Evolutionary conservation across 1,140 invertebrate genomes (phyloP).

Genomic region (Drosophila punjabiensis): DNA sequence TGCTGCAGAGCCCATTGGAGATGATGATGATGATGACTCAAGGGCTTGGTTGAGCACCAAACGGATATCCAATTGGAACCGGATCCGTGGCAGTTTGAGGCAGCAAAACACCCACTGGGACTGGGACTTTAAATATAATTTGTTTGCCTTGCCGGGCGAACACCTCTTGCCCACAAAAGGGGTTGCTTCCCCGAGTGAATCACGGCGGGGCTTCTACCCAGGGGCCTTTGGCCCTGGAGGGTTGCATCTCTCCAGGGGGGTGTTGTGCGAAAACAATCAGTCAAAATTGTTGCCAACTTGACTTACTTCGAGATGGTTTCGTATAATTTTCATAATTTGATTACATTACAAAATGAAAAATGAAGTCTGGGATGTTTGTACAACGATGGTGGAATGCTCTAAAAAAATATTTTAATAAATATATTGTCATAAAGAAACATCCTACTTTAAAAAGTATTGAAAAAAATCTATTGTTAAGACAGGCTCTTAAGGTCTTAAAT

Average conservation of each 20-base stretch:
- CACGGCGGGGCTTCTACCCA: constrained; percentile 47
- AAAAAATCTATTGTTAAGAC: no score
- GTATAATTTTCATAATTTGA: constrained; percentile 83
- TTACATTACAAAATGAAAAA: constrained; percentile 72
- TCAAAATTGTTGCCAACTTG: constrained; percentile 80
- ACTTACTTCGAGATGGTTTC: constrained; percentile 68
- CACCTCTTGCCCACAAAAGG: constrained; percentile 54
- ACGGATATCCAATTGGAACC: constrained; percentile 77
- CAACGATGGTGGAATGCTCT: constrained; percentile 40
- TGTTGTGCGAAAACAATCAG: constrained; percentile 76
- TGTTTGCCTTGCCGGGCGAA: constrained; percentile 58
- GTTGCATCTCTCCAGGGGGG: constrained; percentile 19
- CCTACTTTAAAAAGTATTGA: no score
- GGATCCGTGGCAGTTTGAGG: constrained; percentile 44
- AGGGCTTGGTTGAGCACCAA: constrained; percentile 36
- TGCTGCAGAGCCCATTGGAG: constrained; percentile 20
- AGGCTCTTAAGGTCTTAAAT: no score
- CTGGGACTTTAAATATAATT: constrained; percentile 79
- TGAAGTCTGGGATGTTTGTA: neutral
- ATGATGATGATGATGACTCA: constrained; percentile 42
- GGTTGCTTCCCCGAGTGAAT: constrained; percentile 67
- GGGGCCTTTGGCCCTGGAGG: neutral
- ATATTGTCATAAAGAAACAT: neutral
- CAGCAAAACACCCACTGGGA: constrained; percentile 54
- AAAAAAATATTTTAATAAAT: neutral